Evolutionary conservation across 1,140 invertebrate genomes (phyloP).

Genomic region (Cryptotermes secundus): DNA sequence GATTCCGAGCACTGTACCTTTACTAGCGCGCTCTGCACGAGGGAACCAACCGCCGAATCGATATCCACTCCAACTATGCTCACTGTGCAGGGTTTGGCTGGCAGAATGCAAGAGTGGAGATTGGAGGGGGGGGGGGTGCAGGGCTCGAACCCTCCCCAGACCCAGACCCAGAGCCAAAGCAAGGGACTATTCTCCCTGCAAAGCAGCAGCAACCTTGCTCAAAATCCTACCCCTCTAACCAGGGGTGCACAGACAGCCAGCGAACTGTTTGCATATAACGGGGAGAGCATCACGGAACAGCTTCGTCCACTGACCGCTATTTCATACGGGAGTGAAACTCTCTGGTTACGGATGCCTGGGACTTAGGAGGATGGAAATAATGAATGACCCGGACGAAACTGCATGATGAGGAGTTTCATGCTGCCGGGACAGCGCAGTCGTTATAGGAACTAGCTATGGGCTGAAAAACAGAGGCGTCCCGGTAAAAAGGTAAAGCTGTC

Average conservation of each 20-base stretch:
- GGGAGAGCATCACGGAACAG: no score
- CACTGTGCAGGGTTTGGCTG: neutral
- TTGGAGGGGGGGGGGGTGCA: neutral
- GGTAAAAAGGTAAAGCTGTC: no score
- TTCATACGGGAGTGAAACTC: no score
- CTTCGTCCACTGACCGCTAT: no score
- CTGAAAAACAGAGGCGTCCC: no score
- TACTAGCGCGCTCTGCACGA: neutral
- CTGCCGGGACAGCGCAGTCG: no score
- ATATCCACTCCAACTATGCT: neutral
- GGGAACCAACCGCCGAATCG: neutral
- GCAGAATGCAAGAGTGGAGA: neutral
- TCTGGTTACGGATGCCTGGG: no score
- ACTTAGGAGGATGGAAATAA: no score
- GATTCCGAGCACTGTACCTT: neutral
- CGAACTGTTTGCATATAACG: no score
- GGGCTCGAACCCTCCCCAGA: constrained; percentile 6
- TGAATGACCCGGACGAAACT: no score
- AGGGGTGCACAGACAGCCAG: neutral
- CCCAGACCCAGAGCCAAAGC: neutral
- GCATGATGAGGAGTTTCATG: no score
- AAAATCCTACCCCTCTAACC: neutral
- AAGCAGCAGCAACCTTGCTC: constrained; percentile 17
- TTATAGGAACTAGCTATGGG: no score
- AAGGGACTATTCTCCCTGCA: constrained; percentile 15